These are phyloP conservation scores for Hybognathus amarus DNA, from an alignment of 2,797 vertebrate genomes.

Conservation along the genomic window DNA sequence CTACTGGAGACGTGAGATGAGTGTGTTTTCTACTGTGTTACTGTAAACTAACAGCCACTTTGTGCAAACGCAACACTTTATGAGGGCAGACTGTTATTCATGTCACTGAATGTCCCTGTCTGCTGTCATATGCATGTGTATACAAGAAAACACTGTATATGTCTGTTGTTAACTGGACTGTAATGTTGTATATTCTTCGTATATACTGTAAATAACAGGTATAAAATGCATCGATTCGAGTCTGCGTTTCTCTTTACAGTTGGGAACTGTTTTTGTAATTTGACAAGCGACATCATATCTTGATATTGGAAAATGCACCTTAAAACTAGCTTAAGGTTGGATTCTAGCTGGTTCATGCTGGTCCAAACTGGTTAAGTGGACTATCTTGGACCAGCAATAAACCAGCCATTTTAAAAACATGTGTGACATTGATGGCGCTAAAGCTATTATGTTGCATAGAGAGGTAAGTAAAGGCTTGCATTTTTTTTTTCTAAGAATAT, in stretches of 20 bases:
- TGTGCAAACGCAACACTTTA: slow-evolving; percentile 50
- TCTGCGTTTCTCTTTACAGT: slow-evolving; percentile 37
- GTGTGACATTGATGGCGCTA: not conserved
- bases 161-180: slow-evolving; percentile 60
- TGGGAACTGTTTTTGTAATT: not conserved
- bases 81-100: slow-evolving; percentile 68
- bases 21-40: slow-evolving; percentile 39
- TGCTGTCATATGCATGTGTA: slow-evolving; percentile 70
- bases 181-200: slow-evolving; percentile 57
- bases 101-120: slow-evolving; percentile 60
- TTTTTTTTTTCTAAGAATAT: not conserved
- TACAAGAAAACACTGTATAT: slow-evolving; percentile 55
- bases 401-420: not conserved
- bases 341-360: slow-evolving; percentile 26
- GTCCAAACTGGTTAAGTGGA: slow-evolving; percentile 42
- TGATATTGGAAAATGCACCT: not conserved
- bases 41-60: slow-evolving; percentile 41
- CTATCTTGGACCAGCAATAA: not conserved
- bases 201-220: slow-evolving; percentile 68
- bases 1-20: slow-evolving; percentile 18
- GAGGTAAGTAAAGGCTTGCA: slow-evolving; percentile 21
- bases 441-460: not conserved
- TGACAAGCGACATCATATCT: not conserved
- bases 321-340: not conserved
- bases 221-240: slow-evolving; percentile 59